Conservation (phyloP, 2,888 invertebrate genomes). For the Endotricha flammealis region DNA sequence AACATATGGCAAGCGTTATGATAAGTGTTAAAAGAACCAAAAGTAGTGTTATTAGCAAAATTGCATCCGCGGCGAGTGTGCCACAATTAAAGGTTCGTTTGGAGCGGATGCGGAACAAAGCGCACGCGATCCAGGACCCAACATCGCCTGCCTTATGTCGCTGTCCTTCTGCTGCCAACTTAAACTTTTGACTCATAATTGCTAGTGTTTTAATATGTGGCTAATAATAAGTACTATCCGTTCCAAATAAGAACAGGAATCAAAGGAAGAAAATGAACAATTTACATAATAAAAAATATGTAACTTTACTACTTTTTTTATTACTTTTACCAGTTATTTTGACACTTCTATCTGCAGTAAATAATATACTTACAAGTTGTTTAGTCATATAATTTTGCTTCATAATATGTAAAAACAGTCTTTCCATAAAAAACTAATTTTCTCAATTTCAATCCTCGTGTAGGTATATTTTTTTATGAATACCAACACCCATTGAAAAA, state of each 20-base stretch:
- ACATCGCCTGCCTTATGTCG: conserved; percentile 63
- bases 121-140: conserved; percentile 58
- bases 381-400: no score
- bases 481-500: conserved; percentile 11
- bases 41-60: conserved; percentile 52
- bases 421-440: no score
- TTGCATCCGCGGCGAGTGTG: conserved; percentile 50
- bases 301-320: no score
- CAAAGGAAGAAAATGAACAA: neutral
- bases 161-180: conserved; percentile 19
- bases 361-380: no score
- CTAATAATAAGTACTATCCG: no score
- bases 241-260: neutral
- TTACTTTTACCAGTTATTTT: no score
- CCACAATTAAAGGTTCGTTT: conserved; percentile 55
- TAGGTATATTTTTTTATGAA: no score
- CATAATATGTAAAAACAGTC: no score
- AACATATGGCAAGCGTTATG: conserved; percentile 50
- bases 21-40: conserved; percentile 28
- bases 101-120: conserved; percentile 64
- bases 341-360: no score
- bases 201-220: no score
- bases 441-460: no score
- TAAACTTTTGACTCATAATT: conserved; percentile 10
- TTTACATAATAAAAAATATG: no score